Conservation (phyloP, 2,797 vertebrate genomes). For the Periparus ater region DNA sequence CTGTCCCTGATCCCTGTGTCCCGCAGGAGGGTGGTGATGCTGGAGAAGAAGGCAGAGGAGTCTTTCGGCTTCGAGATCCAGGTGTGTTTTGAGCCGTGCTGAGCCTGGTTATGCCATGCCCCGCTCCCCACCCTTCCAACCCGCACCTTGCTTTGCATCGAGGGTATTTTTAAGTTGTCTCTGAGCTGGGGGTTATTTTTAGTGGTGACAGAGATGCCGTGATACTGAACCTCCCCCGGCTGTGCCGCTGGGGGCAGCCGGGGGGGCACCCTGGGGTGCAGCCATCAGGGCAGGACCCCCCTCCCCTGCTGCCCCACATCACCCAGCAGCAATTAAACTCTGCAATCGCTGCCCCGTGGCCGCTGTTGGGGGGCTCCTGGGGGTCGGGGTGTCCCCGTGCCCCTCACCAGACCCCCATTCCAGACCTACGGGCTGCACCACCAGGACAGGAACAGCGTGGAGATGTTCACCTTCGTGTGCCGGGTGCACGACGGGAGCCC, state of each 20-base stretch:
- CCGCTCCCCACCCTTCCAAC: not conserved
- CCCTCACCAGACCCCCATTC: not conserved
- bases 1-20: not conserved
- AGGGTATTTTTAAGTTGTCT: conserved; percentile 45
- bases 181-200: conserved; percentile 32
- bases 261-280: not conserved
- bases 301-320: accelerated
- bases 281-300: not conserved
- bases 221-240: not conserved
- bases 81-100: conserved; percentile 74
- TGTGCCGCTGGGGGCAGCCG: accelerated
- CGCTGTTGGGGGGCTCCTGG: accelerated
- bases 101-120: not conserved
- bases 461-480: conserved; percentile 97
- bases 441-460: conserved; percentile 89
- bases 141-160: not conserved
- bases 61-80: conserved; percentile 97
- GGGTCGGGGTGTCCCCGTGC: accelerated
- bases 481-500: conserved; percentile 89
- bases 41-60: conserved; percentile 90
- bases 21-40: conserved; percentile 84
- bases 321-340: not conserved
- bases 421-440: conserved; percentile 96
- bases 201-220: not conserved
- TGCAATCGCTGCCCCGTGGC: accelerated